Evolutionary conservation across 1,140 invertebrate genomes (phyloP).

Genomic region (Eufriesea mexicana): DNA sequence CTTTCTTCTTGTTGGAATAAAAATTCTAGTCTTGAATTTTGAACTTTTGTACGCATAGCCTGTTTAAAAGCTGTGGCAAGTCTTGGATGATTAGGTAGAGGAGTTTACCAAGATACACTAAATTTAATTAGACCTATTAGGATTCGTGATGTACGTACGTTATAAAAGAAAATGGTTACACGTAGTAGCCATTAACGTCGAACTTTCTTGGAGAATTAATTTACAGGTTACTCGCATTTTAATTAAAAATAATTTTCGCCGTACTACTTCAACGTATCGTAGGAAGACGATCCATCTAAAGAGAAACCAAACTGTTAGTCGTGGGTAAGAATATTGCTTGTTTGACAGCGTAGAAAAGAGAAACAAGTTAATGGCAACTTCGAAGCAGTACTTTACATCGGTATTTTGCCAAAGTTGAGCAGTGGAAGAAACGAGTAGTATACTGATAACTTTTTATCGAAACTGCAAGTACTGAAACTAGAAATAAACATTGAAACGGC

Average conservation of each 20-base stretch:
- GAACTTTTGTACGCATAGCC: no score
- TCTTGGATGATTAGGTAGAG: no score
- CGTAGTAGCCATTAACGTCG: no score
- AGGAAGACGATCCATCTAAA: neutral
- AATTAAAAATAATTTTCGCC: neutral
- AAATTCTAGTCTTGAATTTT: no score
- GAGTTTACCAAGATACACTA: no score
- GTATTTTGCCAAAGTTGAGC: no score
- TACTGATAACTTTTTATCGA: neutral
- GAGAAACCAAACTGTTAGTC: neutral
- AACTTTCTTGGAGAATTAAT: no score
- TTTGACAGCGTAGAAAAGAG: neutral
- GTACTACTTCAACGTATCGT: neutral
- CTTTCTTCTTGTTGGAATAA: no score
- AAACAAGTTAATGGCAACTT: conserved; percentile 5
- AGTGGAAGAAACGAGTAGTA: neutral
- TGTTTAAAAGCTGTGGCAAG: no score
- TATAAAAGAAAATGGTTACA: no score
- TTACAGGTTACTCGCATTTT: neutral
- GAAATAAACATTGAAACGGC: neutral
- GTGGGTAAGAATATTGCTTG: neutral
- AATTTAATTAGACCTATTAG: no score
- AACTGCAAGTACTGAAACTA: neutral
- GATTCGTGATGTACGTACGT: no score
- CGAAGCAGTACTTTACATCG: neutral